Conservation (phyloP, 2,888 invertebrate genomes). For the Hyposoter didymator region DNA sequence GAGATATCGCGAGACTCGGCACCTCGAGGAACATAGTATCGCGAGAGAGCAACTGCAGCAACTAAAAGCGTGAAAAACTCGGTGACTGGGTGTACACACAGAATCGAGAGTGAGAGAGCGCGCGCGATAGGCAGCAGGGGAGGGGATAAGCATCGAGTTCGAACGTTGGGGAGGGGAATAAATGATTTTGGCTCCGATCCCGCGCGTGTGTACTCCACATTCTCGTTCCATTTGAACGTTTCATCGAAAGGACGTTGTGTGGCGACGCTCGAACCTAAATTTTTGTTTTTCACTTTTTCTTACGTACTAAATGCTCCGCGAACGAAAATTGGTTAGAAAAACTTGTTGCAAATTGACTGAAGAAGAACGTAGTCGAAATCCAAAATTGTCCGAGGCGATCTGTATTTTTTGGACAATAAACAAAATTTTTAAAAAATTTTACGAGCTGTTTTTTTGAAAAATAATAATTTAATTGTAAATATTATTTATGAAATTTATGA, state of each 20-base stretch:
- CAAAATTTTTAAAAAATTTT: too few species aligned
- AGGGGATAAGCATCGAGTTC: background rate
- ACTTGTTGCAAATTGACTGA: too few species aligned
- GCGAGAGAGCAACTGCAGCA: constrained; percentile 14
- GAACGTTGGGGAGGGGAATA: constrained; percentile 19
- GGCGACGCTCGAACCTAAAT: background rate
- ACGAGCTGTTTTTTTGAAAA: too few species aligned
- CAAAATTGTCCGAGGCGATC: too few species aligned
- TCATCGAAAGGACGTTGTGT: constrained; percentile 22
- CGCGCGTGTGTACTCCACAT: constrained; percentile 52
- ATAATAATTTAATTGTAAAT: too few species aligned
- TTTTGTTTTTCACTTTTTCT: too few species aligned
- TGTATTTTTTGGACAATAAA: too few species aligned
- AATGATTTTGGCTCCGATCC: constrained; percentile 60
- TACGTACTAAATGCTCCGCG: too few species aligned
- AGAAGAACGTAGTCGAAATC: too few species aligned
- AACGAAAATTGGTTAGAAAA: too few species aligned
- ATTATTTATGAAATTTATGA: too few species aligned
- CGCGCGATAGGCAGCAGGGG: background rate
- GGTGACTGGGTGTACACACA: constrained; percentile 29
- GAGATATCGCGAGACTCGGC: constrained; percentile 30
- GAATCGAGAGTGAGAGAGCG: constrained; percentile 29
- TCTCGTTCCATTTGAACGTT: constrained; percentile 58
- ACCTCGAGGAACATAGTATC: constrained; percentile 20
- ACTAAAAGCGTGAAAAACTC: constrained; percentile 23